phyloP scores from a whole-genome alignment of 2,113 vertebrate species.

The Hoplias malabaricus region DNA sequence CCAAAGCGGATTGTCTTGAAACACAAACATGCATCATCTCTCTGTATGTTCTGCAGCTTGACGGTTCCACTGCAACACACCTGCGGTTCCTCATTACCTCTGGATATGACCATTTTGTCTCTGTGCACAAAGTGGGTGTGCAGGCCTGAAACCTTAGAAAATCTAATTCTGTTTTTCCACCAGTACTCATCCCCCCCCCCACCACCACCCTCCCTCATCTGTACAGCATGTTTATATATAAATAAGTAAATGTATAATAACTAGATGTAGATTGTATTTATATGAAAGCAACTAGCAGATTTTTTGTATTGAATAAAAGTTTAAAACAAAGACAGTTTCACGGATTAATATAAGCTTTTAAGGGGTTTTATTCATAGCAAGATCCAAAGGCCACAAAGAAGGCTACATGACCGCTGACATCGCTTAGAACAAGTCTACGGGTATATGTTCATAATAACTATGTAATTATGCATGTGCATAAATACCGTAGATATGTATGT shows the following conservation, averaged over 20 bases:
- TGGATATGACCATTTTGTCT: constrained; percentile 90
- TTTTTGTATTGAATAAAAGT: not conserved
- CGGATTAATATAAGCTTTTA: no score
- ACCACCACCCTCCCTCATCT: no score
- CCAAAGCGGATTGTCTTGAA: not conserved
- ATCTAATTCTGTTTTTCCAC: not conserved
- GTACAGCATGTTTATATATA: no score
- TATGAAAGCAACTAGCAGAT: not conserved
- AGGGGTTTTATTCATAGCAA: no score
- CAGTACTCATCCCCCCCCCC: no score
- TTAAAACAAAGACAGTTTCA: not conserved
- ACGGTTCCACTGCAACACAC: constrained; percentile 77
- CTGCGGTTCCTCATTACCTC: constrained; percentile 87
- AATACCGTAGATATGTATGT: no score
- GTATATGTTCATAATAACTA: no score
- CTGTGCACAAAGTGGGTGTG: constrained; percentile 83
- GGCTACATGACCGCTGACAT: no score
- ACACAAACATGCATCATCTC: not conserved
- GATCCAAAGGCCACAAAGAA: no score
- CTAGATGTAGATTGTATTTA: not conserved
- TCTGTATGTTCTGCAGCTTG: constrained; percentile 73
- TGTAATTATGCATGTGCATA: no score
- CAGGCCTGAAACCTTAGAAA: constrained; percentile 63
- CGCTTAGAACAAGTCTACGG: no score
- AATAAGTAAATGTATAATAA: no score